Evolutionary conservation across 2,113 vertebrate genomes (phyloP), one percentile per base, ranked within the genome.

Genomic region (Oenanthe melanoleuca): DNA sequence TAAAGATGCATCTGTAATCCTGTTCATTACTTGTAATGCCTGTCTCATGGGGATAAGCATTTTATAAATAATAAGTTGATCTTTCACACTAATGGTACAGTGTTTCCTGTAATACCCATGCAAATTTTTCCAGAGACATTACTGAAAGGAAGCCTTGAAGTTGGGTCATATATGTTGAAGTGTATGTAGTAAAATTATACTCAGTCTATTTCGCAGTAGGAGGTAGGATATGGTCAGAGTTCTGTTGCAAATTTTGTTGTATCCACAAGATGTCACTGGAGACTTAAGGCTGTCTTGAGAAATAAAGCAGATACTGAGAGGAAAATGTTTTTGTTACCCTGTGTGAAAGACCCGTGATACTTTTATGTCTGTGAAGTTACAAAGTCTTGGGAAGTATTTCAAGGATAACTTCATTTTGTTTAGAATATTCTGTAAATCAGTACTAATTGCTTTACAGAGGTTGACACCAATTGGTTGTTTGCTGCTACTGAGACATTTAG

Each of bases 191-290:
- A 37, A 37, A 37, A 37, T 37, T 37, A 37, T 37, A 37, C 34
- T 37, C 34, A 37, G 34, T 37, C 34, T 37, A 37, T 37, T 37
- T 37, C 34, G 8, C 34, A 37, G 8, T 37, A 37, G 34, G 34
- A 37, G 34, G 34, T 37, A 37, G n/a, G n/a, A n/a, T n/a, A n/a
- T n/a, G n/a, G 10, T 24, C 8, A 2, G 34, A 29, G 16, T 93
- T 77, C 14, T 82, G 25, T 56, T 92, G 94, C 79, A 86, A 42
- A 71, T 80, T 61, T 9, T 26, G 6, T 40, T 17, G 11, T 78
- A 38, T 57, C 95, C 96, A 95, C 91, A 61, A 95, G 96, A 67
- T 96, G 96, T 95, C 96, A 67, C 81, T 96, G 89, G 60, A 91
- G 59, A 25, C 74, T 80, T 84, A 74, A 42, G 34, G n/a, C 33